These are phyloP conservation scores for Neodontobutis hainanensis DNA, from an alignment of 2,113 vertebrate species.

Conservation along the genomic window DNA sequence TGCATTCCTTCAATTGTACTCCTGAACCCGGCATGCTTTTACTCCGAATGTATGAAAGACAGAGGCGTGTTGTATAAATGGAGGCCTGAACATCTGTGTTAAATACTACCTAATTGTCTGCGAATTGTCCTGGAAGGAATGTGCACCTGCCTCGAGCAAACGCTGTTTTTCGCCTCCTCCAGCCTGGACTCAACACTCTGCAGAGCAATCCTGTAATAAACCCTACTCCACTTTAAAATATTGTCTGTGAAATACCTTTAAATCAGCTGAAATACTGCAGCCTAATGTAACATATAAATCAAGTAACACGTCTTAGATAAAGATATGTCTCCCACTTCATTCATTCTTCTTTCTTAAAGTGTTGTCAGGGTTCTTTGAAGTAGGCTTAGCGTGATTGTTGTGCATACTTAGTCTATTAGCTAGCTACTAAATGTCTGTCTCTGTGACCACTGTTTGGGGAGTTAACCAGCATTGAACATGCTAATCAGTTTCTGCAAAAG, in stretches of 20 bases:
- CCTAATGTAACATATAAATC: background rate
- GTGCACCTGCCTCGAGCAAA: constrained; percentile 63
- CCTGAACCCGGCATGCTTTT: constrained; percentile 28
- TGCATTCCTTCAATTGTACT: constrained; percentile 47
- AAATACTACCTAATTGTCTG: constrained; percentile 52
- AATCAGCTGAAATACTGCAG: constrained; percentile 3
- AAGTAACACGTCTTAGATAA: background rate
- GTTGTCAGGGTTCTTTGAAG: background rate
- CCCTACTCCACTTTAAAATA: background rate
- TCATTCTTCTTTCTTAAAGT: background rate
- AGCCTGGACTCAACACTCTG: constrained; percentile 39
- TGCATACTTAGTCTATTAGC: too few relatives aligned
- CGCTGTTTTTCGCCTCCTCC: constrained; percentile 21
- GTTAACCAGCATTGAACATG: too few relatives aligned
- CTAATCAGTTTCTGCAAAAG: too few relatives aligned
- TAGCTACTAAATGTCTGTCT: too few relatives aligned
- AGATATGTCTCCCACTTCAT: background rate
- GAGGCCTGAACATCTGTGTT: constrained; percentile 64
- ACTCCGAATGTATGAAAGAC: constrained; percentile 29
- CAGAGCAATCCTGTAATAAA: constrained; percentile 3
- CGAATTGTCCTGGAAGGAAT: constrained; percentile 60
- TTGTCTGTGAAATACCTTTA: constrained; percentile 4
- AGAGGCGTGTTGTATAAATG: constrained; percentile 52
- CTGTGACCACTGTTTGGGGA: too few relatives aligned
- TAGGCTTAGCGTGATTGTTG: too few relatives aligned